Percentiles rank a stretch among this genome's conserved stretches.
Conservation (phyloP, 2,113 vertebrate genomes). For the sheep (Ovis aries) region ARS-UI_Ramb_v3.0 NC_056063.1:18287501-18288000, state of each 20-base stretch:
- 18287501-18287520: constrained; percentile 33
- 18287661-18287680: constrained; percentile 67
- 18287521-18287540: constrained; percentile 3
- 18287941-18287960: background rate
- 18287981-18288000: background rate
- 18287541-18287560: constrained; percentile 9
- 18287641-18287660: constrained; percentile 59
- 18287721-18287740: constrained; percentile 22
- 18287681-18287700: constrained; percentile 48
- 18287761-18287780: constrained; percentile 63
- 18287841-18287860: constrained; percentile 61
- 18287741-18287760: constrained; percentile 25
- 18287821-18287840: constrained; percentile 51
- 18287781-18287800: constrained; percentile 60
- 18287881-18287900: constrained; percentile 56
- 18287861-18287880: constrained; percentile 55
- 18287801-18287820: constrained; percentile 43
- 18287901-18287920: constrained; percentile 45
- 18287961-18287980: constrained; percentile 23
- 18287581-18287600: constrained; percentile 63
- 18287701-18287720: constrained; percentile 57
- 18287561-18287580: constrained; percentile 54
- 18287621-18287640: constrained; percentile 64
- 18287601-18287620: constrained; percentile 69
- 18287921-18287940: constrained; percentile 25